phyloP scores from a whole-genome alignment of 2,888 invertebrate genomes.

The Drosophila neotestacea region DNA sequence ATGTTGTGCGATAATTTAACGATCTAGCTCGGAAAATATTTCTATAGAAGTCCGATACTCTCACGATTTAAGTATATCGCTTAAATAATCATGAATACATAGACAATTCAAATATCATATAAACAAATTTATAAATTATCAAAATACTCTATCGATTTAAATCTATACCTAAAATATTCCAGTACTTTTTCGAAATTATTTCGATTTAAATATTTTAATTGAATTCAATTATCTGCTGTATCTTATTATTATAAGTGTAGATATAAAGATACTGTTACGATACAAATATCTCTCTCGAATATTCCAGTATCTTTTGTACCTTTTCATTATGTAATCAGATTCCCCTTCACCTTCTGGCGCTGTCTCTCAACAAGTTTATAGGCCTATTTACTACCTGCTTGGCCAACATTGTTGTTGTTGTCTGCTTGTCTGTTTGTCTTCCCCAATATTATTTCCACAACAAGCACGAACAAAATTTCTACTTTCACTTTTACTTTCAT shows the following conservation, averaged over 20 bases:
- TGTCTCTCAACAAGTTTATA: constrained; percentile 19
- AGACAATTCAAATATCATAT: no score
- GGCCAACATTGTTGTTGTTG: not conserved
- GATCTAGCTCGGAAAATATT: not conserved
- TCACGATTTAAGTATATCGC: not conserved
- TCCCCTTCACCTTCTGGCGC: not conserved
- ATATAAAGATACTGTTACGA: not conserved
- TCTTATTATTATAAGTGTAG: not conserved
- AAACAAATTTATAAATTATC: no score
- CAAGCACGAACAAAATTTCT: constrained; percentile 63
- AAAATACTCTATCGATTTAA: not conserved
- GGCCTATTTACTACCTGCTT: constrained; percentile 27
- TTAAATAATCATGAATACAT: no score
- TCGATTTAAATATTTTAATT: not conserved
- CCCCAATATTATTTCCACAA: constrained; percentile 42
- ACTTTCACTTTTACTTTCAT: constrained; percentile 83
- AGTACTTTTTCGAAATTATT: not conserved
- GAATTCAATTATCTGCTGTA: not conserved
- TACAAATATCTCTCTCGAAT: not conserved
- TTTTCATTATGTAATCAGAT: constrained; percentile 5
- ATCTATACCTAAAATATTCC: not conserved
- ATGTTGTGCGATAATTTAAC: no score
- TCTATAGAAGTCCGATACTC: not conserved
- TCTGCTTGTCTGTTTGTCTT: constrained; percentile 1
- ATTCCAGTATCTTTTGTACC: constrained; percentile 7